A percentile compares a stretch with the other conserved stretches of the same genome.
phyloP scores from a whole-genome alignment of 2,888 invertebrate species.

The Protodeltote pygarga region DNA sequence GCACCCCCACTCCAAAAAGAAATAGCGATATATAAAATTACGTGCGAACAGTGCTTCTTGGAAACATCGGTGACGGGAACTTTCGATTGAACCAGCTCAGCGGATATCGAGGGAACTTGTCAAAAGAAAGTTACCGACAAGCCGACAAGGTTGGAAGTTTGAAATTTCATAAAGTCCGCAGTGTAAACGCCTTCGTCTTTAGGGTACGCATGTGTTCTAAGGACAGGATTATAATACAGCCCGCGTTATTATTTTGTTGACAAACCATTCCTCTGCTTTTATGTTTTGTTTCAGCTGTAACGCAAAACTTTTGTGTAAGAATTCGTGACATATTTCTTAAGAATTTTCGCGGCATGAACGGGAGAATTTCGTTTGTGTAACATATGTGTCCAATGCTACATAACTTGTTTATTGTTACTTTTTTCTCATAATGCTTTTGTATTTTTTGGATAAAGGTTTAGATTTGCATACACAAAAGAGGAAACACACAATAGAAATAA shows the following conservation, averaged over 20 bases:
- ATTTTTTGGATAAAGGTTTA: slow-evolving; percentile 6
- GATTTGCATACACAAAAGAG: too few species aligned
- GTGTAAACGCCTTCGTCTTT: slow-evolving; percentile 49
- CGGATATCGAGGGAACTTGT: slow-evolving; percentile 59
- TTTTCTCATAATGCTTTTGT: not conserved
- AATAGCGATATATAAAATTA: slow-evolving; percentile 30
- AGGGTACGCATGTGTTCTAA: slow-evolving; percentile 46
- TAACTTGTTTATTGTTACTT: slow-evolving; percentile 6
- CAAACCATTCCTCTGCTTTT: slow-evolving; percentile 34
- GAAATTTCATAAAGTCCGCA: slow-evolving; percentile 56
- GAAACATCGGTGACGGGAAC: slow-evolving; percentile 27
- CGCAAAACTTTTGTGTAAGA: slow-evolving; percentile 37
- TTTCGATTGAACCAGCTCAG: slow-evolving; percentile 52
- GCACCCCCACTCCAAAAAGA: slow-evolving; percentile 13
- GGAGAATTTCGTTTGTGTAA: slow-evolving; percentile 18
- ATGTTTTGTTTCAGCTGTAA: slow-evolving; percentile 30
- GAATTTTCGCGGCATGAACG: slow-evolving; percentile 32
- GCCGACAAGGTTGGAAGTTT: slow-evolving; percentile 55
- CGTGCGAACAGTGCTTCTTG: slow-evolving; percentile 21
- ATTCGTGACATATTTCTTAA: slow-evolving; percentile 42
- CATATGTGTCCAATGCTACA: slow-evolving; percentile 2
- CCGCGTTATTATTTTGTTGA: slow-evolving; percentile 40
- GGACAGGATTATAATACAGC: slow-evolving; percentile 28
- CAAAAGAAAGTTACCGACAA: slow-evolving; percentile 65
- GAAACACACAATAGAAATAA: too few species aligned